Evolutionary conservation across 2,888 invertebrate genomes (phyloP).

Genomic region (Scaptomyza reducta): DNA sequence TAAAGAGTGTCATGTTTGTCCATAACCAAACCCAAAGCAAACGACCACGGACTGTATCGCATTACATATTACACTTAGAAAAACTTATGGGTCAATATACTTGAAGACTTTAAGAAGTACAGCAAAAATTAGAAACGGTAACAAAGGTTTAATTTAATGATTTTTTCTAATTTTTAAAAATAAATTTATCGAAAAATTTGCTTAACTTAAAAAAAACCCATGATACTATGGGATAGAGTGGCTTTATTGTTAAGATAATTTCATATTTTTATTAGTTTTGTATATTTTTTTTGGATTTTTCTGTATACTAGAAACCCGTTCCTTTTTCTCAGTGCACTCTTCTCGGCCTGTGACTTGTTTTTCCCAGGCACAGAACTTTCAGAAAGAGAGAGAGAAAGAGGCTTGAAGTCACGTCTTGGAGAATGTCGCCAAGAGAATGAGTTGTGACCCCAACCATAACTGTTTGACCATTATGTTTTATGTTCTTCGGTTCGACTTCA

Average conservation of each 20-base stretch:
- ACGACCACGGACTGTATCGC: slow-evolving; percentile 44
- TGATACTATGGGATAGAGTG: too few relatives aligned
- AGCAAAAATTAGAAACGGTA: not conserved
- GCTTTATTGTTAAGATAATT: too few relatives aligned
- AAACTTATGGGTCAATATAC: not conserved
- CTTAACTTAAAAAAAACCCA: too few relatives aligned
- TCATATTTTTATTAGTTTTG: too few relatives aligned
- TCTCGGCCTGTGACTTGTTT: slow-evolving; percentile 17
- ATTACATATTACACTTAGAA: slow-evolving; percentile 41
- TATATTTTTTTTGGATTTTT: too few relatives aligned
- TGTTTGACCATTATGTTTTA: slow-evolving; percentile 68
- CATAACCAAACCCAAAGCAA: slow-evolving; percentile 49
- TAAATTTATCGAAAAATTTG: too few relatives aligned
- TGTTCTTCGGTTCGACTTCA: slow-evolving; percentile 31
- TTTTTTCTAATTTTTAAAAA: too few relatives aligned
- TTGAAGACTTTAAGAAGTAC: not conserved
- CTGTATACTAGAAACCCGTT: too few relatives aligned
- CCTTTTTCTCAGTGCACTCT: slow-evolving; percentile 7
- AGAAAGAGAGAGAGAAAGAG: slow-evolving; percentile 32
- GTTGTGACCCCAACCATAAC: slow-evolving; percentile 49
- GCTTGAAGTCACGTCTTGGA: slow-evolving; percentile 47
- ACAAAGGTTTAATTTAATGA: too few relatives aligned
- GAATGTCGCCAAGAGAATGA: slow-evolving; percentile 32
- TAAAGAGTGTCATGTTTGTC: slow-evolving; percentile 70
- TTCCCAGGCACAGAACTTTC: slow-evolving; percentile 72